Base-by-base conservation (phyloP, 2,888 invertebrate species). In the Trachelus stipa region DNA sequence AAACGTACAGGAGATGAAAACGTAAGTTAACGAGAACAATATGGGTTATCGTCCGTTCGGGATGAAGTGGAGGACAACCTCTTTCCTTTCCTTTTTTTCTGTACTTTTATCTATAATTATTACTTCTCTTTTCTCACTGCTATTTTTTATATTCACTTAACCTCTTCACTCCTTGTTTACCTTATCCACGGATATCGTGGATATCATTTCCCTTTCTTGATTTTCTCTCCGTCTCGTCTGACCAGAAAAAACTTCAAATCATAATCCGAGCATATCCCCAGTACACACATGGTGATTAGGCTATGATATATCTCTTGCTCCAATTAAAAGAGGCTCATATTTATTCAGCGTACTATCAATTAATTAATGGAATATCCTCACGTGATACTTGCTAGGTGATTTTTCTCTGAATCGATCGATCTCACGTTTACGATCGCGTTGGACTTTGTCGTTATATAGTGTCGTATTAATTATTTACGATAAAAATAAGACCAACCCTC, bases 201-300 rank as follows among this genome's bases (percentile, higher is more conserved):
- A 31, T 31, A 31, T 31, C 31, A 31, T 56, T 9, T 56, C 3
- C 56, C 56, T 56, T 56, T 23, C 56, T 23, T 56, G 23, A 34
- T 31, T 34, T 34, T 74, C 35, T 74, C 74, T 74, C 74, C 80
- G 76, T 74, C 40, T 31, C 75, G 71, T 15, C 37, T 34, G 73
- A 30, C 69, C n/a, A 76, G 40, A 31, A 68, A 34, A 74, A 74
- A 34, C 30, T 34, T 73, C n/a, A 23, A 77, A 30, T 76, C 79
- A 77, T 86, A 86, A 84, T 85, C 86, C 82, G 81, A 86, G 89
- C 90, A 90, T 90, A 90, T 90, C 90, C 56, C 56, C 87, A 85
- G 83, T 87, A 85, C 31, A 88, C 85, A 88, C 88, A 89, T 90
- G 37, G 89, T 88, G 85, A 90, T 85, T 88, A 87, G 85, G 82